A percentile compares a stretch with the other conserved stretches of the same genome.
Evolutionary conservation across 2,888 invertebrate genomes (phyloP).

Genomic region (Trichogramma dendrolimi): DNA sequence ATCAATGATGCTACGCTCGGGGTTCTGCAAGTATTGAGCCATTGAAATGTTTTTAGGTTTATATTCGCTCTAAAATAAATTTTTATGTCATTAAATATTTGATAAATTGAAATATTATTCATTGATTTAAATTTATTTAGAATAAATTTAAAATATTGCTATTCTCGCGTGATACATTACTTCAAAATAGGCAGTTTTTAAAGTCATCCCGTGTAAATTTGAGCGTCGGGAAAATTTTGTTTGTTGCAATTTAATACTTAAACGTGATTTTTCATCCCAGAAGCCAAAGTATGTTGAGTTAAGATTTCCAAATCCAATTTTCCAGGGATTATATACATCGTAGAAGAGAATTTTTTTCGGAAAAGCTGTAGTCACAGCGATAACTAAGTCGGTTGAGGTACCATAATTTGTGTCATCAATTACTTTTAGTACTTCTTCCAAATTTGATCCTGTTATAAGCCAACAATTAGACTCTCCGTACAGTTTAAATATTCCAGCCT

Average conservation of each 20-base stretch:
- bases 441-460: constrained; percentile 31
- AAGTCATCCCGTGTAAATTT: constrained; percentile 25
- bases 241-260: constrained; percentile 12
- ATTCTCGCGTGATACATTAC: neutral
- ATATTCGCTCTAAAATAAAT: constrained; percentile 5
- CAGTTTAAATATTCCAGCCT: neutral
- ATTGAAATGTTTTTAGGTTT: constrained; percentile 1
- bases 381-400: constrained; percentile 33
- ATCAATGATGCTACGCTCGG: constrained; percentile 1
- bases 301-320: constrained; percentile 32
- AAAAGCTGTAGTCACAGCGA: constrained; percentile 27
- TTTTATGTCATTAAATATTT: neutral
- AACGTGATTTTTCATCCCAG: constrained; percentile 24
- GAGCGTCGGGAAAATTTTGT: constrained; percentile 20
- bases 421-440: constrained; percentile 21
- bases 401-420: constrained; percentile 34
- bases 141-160: too few relatives aligned
- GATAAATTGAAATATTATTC: neutral
- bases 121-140: neutral
- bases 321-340: constrained; percentile 37
- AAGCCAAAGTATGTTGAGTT: constrained; percentile 30
- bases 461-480: constrained; percentile 24
- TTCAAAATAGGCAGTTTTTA: constrained; percentile 18
- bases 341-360: constrained; percentile 27
- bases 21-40: constrained; percentile 20